These are phyloP conservation scores for Xylocampa areola DNA, from an alignment of 2,888 invertebrate species.

Conservation along the genomic window DNA sequence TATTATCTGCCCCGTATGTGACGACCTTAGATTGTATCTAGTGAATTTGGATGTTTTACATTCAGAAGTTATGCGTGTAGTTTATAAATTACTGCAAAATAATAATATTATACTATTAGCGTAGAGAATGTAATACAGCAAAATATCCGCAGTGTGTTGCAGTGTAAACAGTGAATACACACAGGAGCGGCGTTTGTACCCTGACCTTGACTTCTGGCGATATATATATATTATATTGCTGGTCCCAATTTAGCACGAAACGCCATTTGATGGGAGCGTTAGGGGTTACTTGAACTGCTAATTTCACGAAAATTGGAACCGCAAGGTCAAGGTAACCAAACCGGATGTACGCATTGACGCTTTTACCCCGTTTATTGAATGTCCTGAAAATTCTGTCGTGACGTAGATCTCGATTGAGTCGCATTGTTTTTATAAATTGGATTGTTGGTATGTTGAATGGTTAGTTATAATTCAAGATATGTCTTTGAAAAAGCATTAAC, in stretches of 20 bases:
- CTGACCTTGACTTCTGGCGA: constrained; percentile 48
- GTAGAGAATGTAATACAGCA: constrained; percentile 5
- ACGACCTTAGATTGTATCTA: too few relatives aligned
- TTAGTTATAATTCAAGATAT: too few relatives aligned
- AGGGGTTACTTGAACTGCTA: constrained; percentile 32
- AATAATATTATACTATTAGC: neutral
- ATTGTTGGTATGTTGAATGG: too few relatives aligned
- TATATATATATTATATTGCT: constrained; percentile 14
- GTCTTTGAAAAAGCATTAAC: too few relatives aligned
- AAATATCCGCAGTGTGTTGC: constrained; percentile 26
- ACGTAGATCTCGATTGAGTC: constrained; percentile 5
- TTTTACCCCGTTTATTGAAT: constrained; percentile 2
- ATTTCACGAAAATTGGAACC: constrained; percentile 33
- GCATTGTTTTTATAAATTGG: too few relatives aligned
- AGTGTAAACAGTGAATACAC: constrained; percentile 27
- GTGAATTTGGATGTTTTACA: too few relatives aligned
- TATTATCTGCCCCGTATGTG: too few relatives aligned
- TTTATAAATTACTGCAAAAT: neutral
- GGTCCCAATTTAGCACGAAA: constrained; percentile 40
- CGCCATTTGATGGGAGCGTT: constrained; percentile 35
- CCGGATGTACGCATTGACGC: constrained; percentile 3
- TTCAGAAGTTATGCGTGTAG: neutral
- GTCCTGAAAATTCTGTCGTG: neutral
- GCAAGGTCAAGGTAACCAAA: constrained; percentile 15
- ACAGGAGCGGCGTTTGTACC: constrained; percentile 42